Evolutionary conservation across 2,888 invertebrate genomes (phyloP).

Genomic region (Habroteleia sp.): DNA sequence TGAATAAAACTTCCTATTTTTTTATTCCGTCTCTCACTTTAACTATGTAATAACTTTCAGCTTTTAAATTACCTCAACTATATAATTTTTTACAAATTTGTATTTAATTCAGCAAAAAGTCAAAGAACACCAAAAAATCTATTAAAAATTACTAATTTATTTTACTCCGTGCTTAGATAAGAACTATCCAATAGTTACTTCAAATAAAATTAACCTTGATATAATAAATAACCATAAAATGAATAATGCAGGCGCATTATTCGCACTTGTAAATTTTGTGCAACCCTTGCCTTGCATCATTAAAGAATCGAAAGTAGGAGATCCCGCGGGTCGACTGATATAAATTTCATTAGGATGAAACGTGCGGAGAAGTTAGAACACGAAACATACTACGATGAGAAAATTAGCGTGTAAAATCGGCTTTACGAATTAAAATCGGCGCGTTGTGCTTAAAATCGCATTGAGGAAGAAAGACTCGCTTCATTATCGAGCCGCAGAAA

Average conservation of each 20-base stretch:
- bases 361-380: slow-evolving; percentile 15
- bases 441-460: neutral
- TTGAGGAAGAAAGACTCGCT: neutral
- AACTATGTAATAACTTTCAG: too few species aligned
- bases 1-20: too few species aligned
- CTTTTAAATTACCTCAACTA: too few species aligned
- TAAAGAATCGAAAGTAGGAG: slow-evolving; percentile 16
- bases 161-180: too few species aligned
- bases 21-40: too few species aligned
- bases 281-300: slow-evolving; percentile 24
- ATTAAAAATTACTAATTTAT: too few species aligned
- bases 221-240: slow-evolving; percentile 5
- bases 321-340: slow-evolving; percentile 26
- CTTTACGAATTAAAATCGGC: slow-evolving; percentile 31
- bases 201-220: too few species aligned
- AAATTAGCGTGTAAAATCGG: slow-evolving; percentile 11
- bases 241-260: slow-evolving; percentile 31
- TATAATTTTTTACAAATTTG: too few species aligned
- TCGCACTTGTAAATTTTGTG: slow-evolving; percentile 31
- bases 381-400: slow-evolving; percentile 8
- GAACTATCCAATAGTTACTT: too few species aligned
- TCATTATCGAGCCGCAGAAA: slow-evolving; percentile 34
- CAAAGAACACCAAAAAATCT: too few species aligned
- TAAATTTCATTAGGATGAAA: slow-evolving; percentile 39
- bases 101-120: too few species aligned